Conservation (phyloP, 2,113 vertebrate genomes). For the Cynocephalus volans region DNA sequence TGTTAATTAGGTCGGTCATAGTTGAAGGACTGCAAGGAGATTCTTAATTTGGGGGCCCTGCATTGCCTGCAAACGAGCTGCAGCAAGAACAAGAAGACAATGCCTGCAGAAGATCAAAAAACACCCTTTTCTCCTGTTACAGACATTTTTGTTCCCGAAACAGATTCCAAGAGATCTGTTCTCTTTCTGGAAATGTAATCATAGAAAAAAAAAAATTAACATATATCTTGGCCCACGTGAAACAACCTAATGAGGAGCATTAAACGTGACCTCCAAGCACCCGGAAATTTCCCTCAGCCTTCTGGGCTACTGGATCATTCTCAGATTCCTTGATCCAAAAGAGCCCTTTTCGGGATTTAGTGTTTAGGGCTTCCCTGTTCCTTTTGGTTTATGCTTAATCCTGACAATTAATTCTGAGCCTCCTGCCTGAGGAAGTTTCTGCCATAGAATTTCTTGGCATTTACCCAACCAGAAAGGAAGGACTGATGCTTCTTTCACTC, state of each 20-base stretch:
- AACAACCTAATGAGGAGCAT: constrained; percentile 64
- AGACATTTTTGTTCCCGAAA: neutral
- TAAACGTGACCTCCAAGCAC: neutral
- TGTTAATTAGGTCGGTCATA: neutral
- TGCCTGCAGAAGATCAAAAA: neutral
- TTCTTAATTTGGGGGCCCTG: neutral
- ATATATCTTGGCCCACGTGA: constrained; percentile 28
- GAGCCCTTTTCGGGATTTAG: neutral
- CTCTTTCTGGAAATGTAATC: constrained; percentile 77
- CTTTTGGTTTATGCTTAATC: constrained; percentile 58
- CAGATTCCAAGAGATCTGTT: constrained; percentile 68
- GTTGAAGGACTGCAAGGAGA: neutral
- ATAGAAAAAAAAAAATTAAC: constrained; percentile 63
- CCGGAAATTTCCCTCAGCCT: neutral
- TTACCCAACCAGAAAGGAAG: constrained; percentile 55
- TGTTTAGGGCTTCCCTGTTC: neutral
- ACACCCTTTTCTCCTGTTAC: neutral
- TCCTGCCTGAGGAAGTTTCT: constrained; percentile 44
- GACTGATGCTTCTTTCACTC: constrained; percentile 76
- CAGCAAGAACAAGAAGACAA: neutral
- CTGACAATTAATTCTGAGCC: constrained; percentile 59
- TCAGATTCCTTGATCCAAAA: neutral
- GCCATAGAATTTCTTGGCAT: constrained; percentile 53
- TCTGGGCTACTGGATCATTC: neutral
- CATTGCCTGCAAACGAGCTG: neutral